Base-by-base conservation (phyloP, 2,797 vertebrate species). In the Myiotriccus ornatus region DNA sequence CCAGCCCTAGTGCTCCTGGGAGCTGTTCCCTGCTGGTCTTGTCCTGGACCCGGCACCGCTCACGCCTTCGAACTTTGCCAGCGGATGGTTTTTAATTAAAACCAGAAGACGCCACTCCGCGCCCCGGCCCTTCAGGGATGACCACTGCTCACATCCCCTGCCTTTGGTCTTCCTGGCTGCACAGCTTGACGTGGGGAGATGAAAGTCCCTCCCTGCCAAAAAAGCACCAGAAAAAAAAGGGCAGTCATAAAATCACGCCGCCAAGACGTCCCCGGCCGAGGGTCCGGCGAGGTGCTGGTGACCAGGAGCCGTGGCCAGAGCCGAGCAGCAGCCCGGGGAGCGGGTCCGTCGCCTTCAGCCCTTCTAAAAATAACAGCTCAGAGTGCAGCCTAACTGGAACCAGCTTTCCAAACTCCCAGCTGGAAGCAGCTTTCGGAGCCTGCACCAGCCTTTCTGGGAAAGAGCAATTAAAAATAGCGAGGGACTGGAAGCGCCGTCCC, bases 31-130 rank as follows among this genome's bases (percentile, higher is more conserved):
- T 28, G 87, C 92, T 47, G 84, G 14, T 64, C 81, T 21, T 3
- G 74, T 52, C 75, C 75, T 18, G 20, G 70, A 70, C 67, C 52
- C 43, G 71, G 78, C 92, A 76, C 71, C 0, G 2, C 87, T 90
- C 75, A 52, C 9, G 57, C 89, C 90, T 73, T 41, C 87, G 4
- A 30, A 39, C 82, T 71, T 68, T 30, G 81, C 93, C 92, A 94
- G 89, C 4, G 71, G 89, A 92, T 75, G 89, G 78, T 20, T 95
- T 94, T 96, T 97, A 97, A 97, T 95, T 95, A 75, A 94, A 95
- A 92, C 71, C 96, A 96, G 93, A 69, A 47, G 94, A 57, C 2
- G 22, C n/a, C 52, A 41, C 75, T 84, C 81, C 0, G 1, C 1
- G 6, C 60, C 94, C 56, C 3, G 3, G 86, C 96, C 95, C 95